Percentiles rank a stretch among this genome's conserved stretches.
Conservation (phyloP, 2,888 invertebrate species). For the Drosophila borborema region DNA sequence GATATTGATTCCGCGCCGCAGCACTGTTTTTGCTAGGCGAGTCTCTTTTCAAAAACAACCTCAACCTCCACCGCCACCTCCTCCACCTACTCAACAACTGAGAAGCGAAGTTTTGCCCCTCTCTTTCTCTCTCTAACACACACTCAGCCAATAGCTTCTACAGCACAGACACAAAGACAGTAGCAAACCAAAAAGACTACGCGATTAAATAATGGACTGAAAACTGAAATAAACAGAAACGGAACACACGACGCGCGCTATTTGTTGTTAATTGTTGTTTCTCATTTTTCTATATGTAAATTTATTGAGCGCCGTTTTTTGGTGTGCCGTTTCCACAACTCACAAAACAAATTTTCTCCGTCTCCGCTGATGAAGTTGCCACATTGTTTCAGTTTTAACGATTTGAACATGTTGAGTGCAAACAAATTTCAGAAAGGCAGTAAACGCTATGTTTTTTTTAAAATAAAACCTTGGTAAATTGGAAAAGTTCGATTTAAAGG, state of each 20-base stretch:
- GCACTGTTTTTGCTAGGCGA: constrained; percentile 35
- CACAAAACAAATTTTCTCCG: constrained; percentile 55
- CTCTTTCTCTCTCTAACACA: background rate
- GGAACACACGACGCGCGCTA: constrained; percentile 44
- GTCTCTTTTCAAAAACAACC: constrained; percentile 8
- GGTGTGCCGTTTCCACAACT: constrained; percentile 55
- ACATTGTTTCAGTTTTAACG: constrained; percentile 23
- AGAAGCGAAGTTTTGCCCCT: constrained; percentile 46
- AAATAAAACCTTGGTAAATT: background rate
- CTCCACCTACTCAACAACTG: constrained; percentile 2
- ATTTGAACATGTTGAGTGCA: background rate
- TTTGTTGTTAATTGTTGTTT: constrained; percentile 40
- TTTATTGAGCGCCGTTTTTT: constrained; percentile 57
- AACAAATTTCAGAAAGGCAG: background rate
- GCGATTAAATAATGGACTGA: constrained; percentile 33
- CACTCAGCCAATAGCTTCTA: constrained; percentile 2
- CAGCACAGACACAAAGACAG: constrained; percentile 42
- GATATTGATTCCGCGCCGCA: constrained; percentile 71
- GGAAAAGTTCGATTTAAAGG: background rate
- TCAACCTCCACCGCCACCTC: constrained; percentile 19
- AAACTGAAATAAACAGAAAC: constrained; percentile 46
- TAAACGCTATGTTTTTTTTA: constrained; percentile 3
- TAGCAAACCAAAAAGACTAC: constrained; percentile 9
- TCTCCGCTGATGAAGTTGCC: constrained; percentile 49
- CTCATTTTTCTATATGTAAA: constrained; percentile 51